Evolutionary conservation across 2,113 vertebrate species (phyloP).

Genomic region (Shinisaurus crocodilurus): DNA sequence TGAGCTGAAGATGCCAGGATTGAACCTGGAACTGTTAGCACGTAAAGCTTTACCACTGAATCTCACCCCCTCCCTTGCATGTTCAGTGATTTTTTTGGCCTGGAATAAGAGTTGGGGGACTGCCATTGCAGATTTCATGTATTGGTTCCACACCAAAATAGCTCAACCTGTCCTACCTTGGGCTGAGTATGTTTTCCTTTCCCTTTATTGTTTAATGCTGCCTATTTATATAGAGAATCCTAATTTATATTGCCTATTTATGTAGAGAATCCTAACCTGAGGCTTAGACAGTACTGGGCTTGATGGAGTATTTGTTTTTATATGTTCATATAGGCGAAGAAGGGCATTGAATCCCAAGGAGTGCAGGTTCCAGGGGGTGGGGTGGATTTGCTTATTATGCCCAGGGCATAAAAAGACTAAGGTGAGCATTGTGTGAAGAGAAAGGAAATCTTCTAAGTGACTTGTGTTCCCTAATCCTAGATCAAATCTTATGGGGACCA

Average conservation of each 20-base stretch:
- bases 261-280: background rate
- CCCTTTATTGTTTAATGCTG: background rate
- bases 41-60: background rate
- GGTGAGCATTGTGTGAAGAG: background rate
- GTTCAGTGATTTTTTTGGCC: background rate
- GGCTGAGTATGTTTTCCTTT: background rate
- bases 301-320: background rate
- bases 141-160: conserved; percentile 12
- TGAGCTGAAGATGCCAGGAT: background rate
- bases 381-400: background rate
- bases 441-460: conserved; percentile 23
- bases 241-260: background rate
- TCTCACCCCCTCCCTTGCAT: background rate
- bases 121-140: background rate
- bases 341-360: background rate
- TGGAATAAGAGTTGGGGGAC: background rate
- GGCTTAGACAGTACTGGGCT: conserved; percentile 10
- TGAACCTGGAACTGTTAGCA: background rate
- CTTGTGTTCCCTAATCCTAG: conserved; percentile 72
- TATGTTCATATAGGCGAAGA: background rate
- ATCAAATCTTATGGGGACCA: conserved; percentile 97
- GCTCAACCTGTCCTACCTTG: rapidly evolving
- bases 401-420: background rate
- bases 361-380: background rate
- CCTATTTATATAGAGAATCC: background rate